Base-by-base conservation (phyloP, 1,140 invertebrate genomes). In the Thrips palmi region DNA sequence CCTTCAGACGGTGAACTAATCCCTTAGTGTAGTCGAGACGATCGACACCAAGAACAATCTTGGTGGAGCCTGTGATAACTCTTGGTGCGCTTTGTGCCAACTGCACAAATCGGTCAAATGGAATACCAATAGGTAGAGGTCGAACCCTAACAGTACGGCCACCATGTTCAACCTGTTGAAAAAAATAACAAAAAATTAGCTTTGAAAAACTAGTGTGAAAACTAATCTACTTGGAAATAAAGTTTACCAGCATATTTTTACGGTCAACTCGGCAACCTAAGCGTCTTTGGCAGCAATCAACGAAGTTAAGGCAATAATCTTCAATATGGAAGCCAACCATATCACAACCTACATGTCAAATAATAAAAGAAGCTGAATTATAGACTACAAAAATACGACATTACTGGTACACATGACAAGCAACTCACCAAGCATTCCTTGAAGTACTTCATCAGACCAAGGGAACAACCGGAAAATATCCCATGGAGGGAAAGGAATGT, bases 401-500 rank as follows among this genome's bases (percentile, higher is more conserved):
- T n/a, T 39, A 15, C 21, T 5, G 6, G 31, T 8, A 11, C 5
- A 8, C 10, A 21, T 35, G 20, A 36, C 10, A 21, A 6, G 30
- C n/a, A 18, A 52, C 51, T 63, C 54, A 72, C 71, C 76, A 22
- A 87, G 59, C 66, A 87, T 81, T 41, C 85, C 85, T 56, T 88
- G 82, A n/a, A 89, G 65, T 30, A 91, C 73, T 61, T 87, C 83
- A 57, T 89, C 84, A 30, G 81, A 79, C 81, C 85, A 87, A 2
- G 85, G 85, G 47, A 88, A 80, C 10, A 89, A 59, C 36, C 85
- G 63, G 58, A 87, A 86, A 33, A 89, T 86, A 49, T 91, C 85
- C 83, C 83, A 89, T 2, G 84, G 77, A 15, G 86, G 85, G 54
- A 89, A 89, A 0, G 86, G 86, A 53, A 91, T 91, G 55, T 92